Evolutionary conservation across 2,888 invertebrate genomes (phyloP), one percentile per base, ranked within the genome.

Genomic region (Caenorhabditis zanzibari): DNA sequence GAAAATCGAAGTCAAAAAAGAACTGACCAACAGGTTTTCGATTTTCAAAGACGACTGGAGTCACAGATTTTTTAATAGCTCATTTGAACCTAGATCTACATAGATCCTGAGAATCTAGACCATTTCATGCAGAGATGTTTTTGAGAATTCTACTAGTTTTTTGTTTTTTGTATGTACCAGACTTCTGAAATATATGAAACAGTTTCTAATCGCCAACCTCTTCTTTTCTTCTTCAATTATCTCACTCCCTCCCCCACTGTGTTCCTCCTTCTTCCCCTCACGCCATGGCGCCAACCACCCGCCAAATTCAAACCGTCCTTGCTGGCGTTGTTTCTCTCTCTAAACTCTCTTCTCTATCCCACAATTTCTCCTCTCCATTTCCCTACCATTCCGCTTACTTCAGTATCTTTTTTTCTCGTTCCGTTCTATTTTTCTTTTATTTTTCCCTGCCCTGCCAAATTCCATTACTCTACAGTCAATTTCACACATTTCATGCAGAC

Each of bases 261-360:
- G 38, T 54, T 35, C 68, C 24, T 28, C n/a, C 35, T 16, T 44
- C n/a, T 19, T 12, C 26, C n/a, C 19, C 22, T 58, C 44, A 47
- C 72, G 59, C 72, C 59, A 72, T 72, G 72, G 72, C 68, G 68
- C 68, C 68, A 66, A 52, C 49, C 49, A 49, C 66, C 66, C 75
- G 75, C 76, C 76, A 77, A 69, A 71, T 77, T 77, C 77, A 77
- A 77, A 77, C 54, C 54, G 61, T 49, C 61, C 16, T 26, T 54
- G 35, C 38, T 26, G 61, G 49, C 41, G 19, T 35, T 63, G 38
- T 58, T 49, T 61, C 19, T 54, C 26, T 68, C 44, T 77, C 63
- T 54, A 41, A 22, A 32, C 35, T 2, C 54, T 35, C 61, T n/a
- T 26, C 32, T 24, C n/a, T 19, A 32, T 22, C 59, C 28, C 28